Percentiles rank a stretch among this genome's conserved stretches.
These are phyloP conservation scores for Ceriagrion tenellum DNA, from an alignment of 2,888 invertebrate genomes.

Conservation along the genomic window DNA sequence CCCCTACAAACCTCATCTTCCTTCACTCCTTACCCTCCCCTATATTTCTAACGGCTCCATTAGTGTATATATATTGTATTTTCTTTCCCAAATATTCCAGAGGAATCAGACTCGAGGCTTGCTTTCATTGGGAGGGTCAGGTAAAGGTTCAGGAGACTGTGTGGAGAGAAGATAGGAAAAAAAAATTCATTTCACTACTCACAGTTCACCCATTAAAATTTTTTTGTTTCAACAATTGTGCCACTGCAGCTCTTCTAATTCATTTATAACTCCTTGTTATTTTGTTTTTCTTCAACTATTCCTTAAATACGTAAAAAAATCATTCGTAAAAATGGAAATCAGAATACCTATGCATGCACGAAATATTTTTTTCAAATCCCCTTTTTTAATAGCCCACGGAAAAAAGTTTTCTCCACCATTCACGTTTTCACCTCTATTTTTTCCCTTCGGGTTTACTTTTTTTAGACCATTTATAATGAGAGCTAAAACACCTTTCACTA, in stretches of 20 bases:
- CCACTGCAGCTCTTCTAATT: slow-evolving; percentile 62
- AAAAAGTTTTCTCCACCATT: background rate
- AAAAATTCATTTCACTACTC: slow-evolving; percentile 57
- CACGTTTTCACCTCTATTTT: background rate
- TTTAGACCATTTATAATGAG: slow-evolving; percentile 64
- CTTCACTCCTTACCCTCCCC: background rate
- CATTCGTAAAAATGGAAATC: slow-evolving; percentile 31
- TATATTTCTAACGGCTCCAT: background rate
- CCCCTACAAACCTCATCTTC: background rate
- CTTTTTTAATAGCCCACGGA: background rate
- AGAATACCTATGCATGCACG: slow-evolving; percentile 53
- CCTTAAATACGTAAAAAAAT: slow-evolving; percentile 61
- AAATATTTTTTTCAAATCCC: slow-evolving; percentile 14
- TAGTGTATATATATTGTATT: too few relatives aligned
- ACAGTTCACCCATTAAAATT: slow-evolving; percentile 56
- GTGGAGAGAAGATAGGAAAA: background rate
- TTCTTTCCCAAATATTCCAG: too few relatives aligned
- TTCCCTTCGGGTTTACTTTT: background rate
- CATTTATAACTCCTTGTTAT: background rate
- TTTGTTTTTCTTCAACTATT: slow-evolving; percentile 42
- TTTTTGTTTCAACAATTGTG: slow-evolving; percentile 55
- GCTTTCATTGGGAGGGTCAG: background rate
- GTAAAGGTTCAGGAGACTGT: background rate
- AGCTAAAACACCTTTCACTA: slow-evolving; percentile 65
- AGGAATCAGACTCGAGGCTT: background rate